These are phyloP conservation scores for Muricea muricata DNA, from an alignment of 92 coral and sea anemone species.

Conservation along the genomic window DNA sequence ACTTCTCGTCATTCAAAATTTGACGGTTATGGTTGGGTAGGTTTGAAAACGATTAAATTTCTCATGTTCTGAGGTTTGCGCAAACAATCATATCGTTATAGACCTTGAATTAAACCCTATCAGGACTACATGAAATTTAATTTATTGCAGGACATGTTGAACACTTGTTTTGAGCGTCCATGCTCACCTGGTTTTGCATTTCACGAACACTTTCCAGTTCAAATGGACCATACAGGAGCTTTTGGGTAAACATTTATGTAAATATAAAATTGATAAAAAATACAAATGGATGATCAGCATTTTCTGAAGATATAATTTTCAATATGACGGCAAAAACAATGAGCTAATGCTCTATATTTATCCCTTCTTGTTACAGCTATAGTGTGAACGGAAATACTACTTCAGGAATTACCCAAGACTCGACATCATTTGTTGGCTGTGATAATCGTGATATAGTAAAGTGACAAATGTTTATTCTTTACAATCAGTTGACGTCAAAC, in stretches of 20 bases:
- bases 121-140: not conserved
- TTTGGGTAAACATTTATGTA: too few species aligned
- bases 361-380: not conserved
- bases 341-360: not conserved
- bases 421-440: not conserved
- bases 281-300: not conserved
- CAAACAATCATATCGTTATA: not conserved
- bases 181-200: not conserved
- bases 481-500: too few species aligned
- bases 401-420: slow-evolving; percentile 1
- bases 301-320: too few species aligned
- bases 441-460: not conserved
- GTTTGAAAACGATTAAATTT: not conserved
- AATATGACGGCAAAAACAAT: not conserved
- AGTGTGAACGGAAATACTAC: not conserved
- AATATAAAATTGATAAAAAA: too few species aligned
- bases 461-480: not conserved
- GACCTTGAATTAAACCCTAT: not conserved
- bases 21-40: not conserved
- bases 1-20: not conserved
- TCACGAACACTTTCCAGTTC: not conserved
- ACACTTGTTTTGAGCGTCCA: not conserved
- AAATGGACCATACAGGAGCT: not conserved
- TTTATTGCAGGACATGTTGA: not conserved
- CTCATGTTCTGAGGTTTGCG: not conserved